phyloP scores from a whole-genome alignment of 2,797 vertebrate species.

The Rhinella marina region DNA sequence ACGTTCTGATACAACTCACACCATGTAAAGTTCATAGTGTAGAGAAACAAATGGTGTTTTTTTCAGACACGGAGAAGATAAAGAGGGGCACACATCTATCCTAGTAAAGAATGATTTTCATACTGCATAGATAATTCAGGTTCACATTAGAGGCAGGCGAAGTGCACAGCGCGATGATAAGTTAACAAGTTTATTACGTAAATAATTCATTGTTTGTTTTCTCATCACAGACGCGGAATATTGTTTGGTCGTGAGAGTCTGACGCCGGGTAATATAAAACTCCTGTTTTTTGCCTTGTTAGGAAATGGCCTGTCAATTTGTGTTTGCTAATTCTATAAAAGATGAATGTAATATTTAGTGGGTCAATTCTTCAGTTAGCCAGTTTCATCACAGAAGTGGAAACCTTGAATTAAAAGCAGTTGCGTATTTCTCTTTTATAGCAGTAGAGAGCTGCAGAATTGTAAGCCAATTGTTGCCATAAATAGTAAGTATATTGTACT shows the following conservation, averaged over 20 bases:
- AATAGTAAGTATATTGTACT: too few relatives aligned
- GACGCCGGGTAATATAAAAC: background rate
- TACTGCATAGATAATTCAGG: slow-evolving; percentile 4
- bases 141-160: background rate
- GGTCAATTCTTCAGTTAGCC: background rate
- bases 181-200: slow-evolving; percentile 10
- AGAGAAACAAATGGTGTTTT: slow-evolving; percentile 27
- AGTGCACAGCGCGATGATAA: background rate
- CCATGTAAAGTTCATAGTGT: slow-evolving; percentile 29
- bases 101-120: slow-evolving; percentile 19
- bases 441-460: too few relatives aligned
- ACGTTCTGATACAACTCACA: slow-evolving; percentile 22
- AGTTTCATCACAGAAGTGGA: background rate
- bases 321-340: background rate
- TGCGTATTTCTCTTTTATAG: background rate
- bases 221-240: background rate
- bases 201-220: slow-evolving; percentile 24
- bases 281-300: background rate
- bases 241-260: background rate
- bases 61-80: slow-evolving; percentile 1
- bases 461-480: too few relatives aligned
- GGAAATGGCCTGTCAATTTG: background rate
- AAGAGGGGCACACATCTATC: background rate
- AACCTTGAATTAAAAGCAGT: background rate
- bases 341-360: background rate